Base-by-base conservation (phyloP, 2,113 vertebrate genomes). In the Chaenogobius annularis region DNA sequence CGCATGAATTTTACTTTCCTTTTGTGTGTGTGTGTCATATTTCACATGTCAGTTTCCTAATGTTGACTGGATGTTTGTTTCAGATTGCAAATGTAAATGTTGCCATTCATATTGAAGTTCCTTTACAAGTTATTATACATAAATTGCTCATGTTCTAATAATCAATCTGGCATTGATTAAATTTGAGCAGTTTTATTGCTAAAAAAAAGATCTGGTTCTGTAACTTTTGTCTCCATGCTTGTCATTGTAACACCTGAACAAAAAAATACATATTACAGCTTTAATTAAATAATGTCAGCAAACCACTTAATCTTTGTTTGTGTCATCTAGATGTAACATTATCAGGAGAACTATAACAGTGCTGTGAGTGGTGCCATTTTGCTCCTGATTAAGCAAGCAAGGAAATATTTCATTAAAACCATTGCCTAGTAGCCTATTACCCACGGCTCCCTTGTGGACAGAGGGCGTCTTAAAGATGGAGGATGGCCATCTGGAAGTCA, bases 401-500 rank as follows among this genome's bases (percentile, higher is more conserved):
- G 48, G 73, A 73, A 66, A 83, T 82, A 80, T 78, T 80, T 81
- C 80, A 81, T 85, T 83, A 78, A 79, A 70, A 68, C 80, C 83
- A 55, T 14, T 75, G 80, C 81, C 81, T 75, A 74, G 82, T 79
- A 84, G 75, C 87, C 85, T 78, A 82, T 88, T 89, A 83, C 85
- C 76, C 70, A 26, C 67, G 52, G 62, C 74, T 77, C 80, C 88
- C 83, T 78, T 54, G 77, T 86, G 80, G 80, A 86, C 83, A 83
- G 81, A 85, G 68, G 50, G 68, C 80, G 66, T 75, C 86, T 84
- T 83, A 87, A 86, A 86, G 81, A 78, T 80, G 80, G 85, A 77
- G 77, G 65, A 76, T 67, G 78, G 82, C 78, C 89, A 92, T 91
- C 90, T 92, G 89, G 83, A 89, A 83, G 76, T 74, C 56, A 85